phyloP scores from a whole-genome alignment of 2,888 invertebrate genomes.

The Archips crataeganus region DNA sequence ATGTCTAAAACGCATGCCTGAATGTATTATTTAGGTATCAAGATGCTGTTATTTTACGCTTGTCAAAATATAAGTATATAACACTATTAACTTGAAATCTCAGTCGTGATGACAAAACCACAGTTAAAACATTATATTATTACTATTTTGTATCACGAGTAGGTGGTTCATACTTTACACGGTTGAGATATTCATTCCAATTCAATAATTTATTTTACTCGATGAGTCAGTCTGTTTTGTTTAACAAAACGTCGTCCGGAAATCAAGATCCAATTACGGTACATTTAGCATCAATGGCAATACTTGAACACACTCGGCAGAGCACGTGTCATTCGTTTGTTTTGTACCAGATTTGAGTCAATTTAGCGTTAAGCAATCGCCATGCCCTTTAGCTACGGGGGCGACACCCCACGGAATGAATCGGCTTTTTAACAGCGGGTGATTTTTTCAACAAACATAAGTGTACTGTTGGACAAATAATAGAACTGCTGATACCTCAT shows the following conservation, averaged over 20 bases:
- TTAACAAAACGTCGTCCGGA: constrained; percentile 55
- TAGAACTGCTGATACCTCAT: neutral
- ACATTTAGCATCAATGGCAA: constrained; percentile 75
- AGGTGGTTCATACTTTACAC: neutral
- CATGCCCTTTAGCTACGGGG: constrained; percentile 57
- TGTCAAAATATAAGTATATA: no score
- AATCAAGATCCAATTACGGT: constrained; percentile 80
- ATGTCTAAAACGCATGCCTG: no score
- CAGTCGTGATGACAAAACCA: no score
- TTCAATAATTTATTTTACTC: neutral
- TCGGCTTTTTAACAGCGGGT: constrained; percentile 39
- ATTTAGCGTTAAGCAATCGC: constrained; percentile 78
- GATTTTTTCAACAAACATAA: constrained; percentile 51
- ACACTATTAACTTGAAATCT: no score
- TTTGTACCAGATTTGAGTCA: constrained; percentile 78
- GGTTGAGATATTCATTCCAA: neutral
- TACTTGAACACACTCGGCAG: constrained; percentile 58
- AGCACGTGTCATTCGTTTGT: constrained; percentile 73
- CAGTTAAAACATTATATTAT: no score
- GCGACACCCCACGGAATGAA: constrained; percentile 62
- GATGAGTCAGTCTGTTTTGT: neutral
- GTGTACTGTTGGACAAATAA: constrained; percentile 11
- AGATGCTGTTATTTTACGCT: no score
- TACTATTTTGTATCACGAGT: no score
- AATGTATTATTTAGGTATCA: no score